Conservation (phyloP, 2,113 vertebrate genomes). For the Meleagris gallopavo region DNA sequence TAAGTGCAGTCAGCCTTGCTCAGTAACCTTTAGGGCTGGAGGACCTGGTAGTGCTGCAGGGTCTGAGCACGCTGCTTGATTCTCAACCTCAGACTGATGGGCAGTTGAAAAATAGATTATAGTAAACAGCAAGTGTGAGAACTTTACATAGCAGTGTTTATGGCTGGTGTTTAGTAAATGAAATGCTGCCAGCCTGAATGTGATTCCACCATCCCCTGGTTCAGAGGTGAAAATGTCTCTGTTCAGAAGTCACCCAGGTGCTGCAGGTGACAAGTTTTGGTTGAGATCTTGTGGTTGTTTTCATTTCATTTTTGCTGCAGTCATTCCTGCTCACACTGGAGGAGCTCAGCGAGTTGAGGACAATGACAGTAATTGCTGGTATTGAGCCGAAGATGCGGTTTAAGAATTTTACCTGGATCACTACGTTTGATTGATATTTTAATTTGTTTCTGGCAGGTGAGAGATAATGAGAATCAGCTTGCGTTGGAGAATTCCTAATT, state of each 20-base stretch:
- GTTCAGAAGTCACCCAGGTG: neutral
- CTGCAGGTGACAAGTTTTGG: neutral
- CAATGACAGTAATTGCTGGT: conserved; percentile 14
- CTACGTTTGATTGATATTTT: conserved; percentile 48
- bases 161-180: neutral
- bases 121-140: neutral
- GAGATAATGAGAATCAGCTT: conserved; percentile 30
- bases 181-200: neutral
- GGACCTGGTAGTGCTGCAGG: neutral
- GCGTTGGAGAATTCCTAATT: conserved; percentile 7
- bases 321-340: conserved; percentile 23
- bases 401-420: conserved; percentile 45
- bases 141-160: neutral
- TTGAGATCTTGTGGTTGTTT: neutral
- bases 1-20: neutral
- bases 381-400: conserved; percentile 1
- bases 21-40: neutral
- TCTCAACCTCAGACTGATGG: neutral
- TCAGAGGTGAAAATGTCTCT: neutral
- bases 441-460: conserved; percentile 47
- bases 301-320: neutral
- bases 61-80: neutral
- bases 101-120: neutral
- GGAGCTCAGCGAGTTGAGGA: neutral
- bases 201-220: neutral